Evolutionary conservation across 2,888 invertebrate species (phyloP).

Genomic region (Phasia obesa): DNA sequence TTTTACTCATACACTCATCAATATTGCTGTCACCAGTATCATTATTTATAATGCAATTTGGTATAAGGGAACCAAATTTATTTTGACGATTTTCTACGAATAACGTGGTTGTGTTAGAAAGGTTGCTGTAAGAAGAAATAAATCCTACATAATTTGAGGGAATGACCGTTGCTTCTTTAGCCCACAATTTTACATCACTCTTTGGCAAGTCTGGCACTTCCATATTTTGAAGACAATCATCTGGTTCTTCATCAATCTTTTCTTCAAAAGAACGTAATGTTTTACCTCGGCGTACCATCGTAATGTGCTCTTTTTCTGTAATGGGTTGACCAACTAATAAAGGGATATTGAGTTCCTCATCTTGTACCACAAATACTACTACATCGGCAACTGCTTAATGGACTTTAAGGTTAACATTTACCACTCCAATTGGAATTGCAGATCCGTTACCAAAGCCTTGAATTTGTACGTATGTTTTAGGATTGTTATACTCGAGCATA

Average conservation of each 20-base stretch:
- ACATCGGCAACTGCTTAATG: constrained; percentile 51
- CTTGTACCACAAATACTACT: constrained; percentile 55
- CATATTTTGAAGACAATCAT: constrained; percentile 45
- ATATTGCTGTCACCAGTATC: constrained; percentile 32
- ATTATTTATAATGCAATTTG: constrained; percentile 45
- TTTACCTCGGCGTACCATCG: constrained; percentile 58
- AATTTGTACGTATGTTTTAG: constrained; percentile 19
- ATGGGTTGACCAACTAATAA: constrained; percentile 60
- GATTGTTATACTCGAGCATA: constrained; percentile 14
- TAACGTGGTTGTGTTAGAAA: constrained; percentile 6
- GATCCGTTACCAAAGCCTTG: constrained; percentile 56
- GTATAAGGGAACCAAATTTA: constrained; percentile 49
- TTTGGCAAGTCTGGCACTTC: constrained; percentile 50
- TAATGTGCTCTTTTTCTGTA: constrained; percentile 61
- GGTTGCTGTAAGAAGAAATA: constrained; percentile 38
- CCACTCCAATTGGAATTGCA: constrained; percentile 46
- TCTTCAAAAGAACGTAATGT: constrained; percentile 53
- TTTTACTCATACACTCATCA: not conserved
- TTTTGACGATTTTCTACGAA: constrained; percentile 48
- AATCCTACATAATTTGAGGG: constrained; percentile 62
- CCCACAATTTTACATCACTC: constrained; percentile 56
- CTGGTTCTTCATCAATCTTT: constrained; percentile 45
- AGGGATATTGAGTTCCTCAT: constrained; percentile 49
- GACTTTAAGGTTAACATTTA: constrained; percentile 47
- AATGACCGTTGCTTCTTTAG: constrained; percentile 56